These are phyloP conservation scores for Hypocryptadius cinnamomeus DNA, from an alignment of 2,113 vertebrate species.

Conservation along the genomic window DNA sequence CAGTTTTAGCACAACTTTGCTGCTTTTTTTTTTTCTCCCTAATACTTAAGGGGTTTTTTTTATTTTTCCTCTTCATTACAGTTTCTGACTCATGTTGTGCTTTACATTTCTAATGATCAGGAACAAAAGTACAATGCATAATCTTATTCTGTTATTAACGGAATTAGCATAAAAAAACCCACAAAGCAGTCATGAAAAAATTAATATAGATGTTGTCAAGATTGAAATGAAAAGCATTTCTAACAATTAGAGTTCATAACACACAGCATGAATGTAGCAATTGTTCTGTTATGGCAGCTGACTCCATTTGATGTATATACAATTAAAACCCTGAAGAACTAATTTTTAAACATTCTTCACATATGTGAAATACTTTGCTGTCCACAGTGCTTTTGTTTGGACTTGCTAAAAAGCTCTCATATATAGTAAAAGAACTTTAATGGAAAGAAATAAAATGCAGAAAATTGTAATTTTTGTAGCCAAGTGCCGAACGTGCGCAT, in stretches of 20 bases:
- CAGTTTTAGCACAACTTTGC: neutral
- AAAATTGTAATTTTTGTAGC: neutral
- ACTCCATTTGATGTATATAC: neutral
- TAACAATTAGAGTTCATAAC: neutral
- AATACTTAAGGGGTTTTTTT: neutral
- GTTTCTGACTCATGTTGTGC: neutral
- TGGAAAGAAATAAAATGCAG: neutral
- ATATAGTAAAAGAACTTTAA: neutral
- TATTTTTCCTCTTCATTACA: neutral
- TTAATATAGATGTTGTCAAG: neutral
- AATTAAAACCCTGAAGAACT: neutral
- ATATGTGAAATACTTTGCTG: neutral
- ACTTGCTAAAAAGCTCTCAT: neutral
- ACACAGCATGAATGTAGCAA: neutral
- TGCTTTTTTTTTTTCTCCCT: neutral
- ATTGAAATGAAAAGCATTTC: neutral
- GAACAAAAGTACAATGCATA: neutral
- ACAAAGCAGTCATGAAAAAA: neutral
- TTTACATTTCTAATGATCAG: neutral
- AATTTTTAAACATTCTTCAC: neutral
- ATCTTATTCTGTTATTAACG: neutral
- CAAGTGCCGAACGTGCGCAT: fast-evolving
- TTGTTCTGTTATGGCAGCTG: neutral
- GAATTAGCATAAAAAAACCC: neutral
- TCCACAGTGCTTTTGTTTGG: neutral